Conservation (phyloP, 2,113 vertebrate species). For the Microcebus ravelobensis region DNA sequence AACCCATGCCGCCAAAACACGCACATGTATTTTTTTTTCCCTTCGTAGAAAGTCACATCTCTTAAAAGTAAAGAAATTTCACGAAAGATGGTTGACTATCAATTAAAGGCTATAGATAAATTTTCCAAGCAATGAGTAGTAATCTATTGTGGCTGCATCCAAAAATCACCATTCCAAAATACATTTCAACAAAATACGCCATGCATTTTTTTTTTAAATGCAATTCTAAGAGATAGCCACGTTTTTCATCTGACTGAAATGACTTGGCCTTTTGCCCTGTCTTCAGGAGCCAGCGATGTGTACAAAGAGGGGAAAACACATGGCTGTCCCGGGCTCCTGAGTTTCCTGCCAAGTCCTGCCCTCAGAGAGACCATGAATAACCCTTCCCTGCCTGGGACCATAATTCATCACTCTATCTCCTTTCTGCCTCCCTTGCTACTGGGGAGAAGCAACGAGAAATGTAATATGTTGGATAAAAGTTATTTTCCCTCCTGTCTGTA, state of each 20-base stretch:
- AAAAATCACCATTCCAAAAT: constrained; percentile 33
- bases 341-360: background rate
- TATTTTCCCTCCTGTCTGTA: background rate
- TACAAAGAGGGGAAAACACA: background rate
- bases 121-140: constrained; percentile 50
- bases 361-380: background rate
- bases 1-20: background rate
- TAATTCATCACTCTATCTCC: constrained; percentile 56
- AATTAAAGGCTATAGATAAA: constrained; percentile 8
- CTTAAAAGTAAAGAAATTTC: constrained; percentile 19
- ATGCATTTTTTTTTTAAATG: constrained; percentile 35
- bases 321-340: background rate
- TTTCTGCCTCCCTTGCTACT: constrained; percentile 35
- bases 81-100: background rate
- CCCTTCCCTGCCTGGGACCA: background rate
- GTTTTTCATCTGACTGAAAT: constrained; percentile 43
- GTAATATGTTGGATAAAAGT: constrained; percentile 67
- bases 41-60: background rate
- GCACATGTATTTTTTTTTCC: background rate
- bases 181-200: constrained; percentile 23
- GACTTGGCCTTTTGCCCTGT: constrained; percentile 38
- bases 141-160: constrained; percentile 3
- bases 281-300: background rate
- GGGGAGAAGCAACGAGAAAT: constrained; percentile 56
- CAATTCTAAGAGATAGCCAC: constrained; percentile 18